Conservation (phyloP, 2,797 vertebrate genomes). For the Botia kubotai region DNA sequence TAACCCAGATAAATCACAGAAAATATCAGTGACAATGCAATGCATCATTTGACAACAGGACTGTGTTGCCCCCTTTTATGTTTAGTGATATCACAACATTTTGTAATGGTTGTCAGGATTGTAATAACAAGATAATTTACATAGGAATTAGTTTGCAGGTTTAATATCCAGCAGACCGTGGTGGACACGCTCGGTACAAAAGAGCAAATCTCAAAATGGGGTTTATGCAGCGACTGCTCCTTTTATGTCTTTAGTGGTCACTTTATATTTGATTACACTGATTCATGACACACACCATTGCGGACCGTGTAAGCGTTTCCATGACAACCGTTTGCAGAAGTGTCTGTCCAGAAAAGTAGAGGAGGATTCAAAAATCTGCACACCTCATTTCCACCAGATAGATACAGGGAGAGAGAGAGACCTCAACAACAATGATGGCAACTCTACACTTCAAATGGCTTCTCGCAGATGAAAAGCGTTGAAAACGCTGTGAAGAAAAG, state of each 20-base stretch:
- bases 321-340: slow-evolving; percentile 69
- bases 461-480: slow-evolving; percentile 16
- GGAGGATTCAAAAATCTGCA: slow-evolving; percentile 65
- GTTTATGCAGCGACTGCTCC: background rate
- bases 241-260: slow-evolving; percentile 35
- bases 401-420: slow-evolving; percentile 25
- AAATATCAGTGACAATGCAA: background rate
- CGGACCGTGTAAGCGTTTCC: slow-evolving; percentile 67
- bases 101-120: background rate
- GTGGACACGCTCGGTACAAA: background rate
- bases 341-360: slow-evolving; percentile 62
- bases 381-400: slow-evolving; percentile 59
- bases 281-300: slow-evolving; percentile 49
- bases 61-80: background rate
- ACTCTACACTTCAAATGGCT: slow-evolving; percentile 10
- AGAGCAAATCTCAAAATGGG: slow-evolving; percentile 2
- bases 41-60: background rate
- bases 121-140: slow-evolving; percentile 11
- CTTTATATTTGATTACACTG: slow-evolving; percentile 36
- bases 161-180: slow-evolving; percentile 16
- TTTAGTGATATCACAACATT: background rate
- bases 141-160: slow-evolving; percentile 6
- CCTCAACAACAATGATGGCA: slow-evolving; percentile 30
- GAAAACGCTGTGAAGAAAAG: slow-evolving; percentile 24
- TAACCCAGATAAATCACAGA: background rate